Conservation (phyloP, 2,888 invertebrate species). For the Lochmaea capreae region DNA sequence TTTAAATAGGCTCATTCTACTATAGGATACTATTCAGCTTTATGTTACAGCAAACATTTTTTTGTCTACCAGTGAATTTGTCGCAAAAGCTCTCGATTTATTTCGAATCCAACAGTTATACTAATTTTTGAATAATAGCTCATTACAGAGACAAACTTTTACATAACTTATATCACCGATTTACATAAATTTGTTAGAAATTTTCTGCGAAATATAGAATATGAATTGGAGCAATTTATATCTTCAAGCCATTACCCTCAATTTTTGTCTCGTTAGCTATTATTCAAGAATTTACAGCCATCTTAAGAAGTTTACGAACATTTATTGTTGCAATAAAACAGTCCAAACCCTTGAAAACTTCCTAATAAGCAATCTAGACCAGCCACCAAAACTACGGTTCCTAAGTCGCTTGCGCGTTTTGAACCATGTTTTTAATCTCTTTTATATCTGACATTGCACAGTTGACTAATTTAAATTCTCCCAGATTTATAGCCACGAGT, state of each 20-base stretch:
- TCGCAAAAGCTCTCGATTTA: too few relatives aligned
- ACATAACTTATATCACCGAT: neutral
- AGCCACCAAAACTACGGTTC: conserved; percentile 43
- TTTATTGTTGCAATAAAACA: conserved; percentile 60
- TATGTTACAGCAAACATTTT: too few relatives aligned
- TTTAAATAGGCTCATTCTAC: too few relatives aligned
- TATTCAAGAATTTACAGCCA: conserved; percentile 55
- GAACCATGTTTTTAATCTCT: conserved; percentile 59
- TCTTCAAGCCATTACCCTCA: conserved; percentile 39
- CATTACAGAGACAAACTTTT: too few relatives aligned
- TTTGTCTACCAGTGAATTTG: too few relatives aligned
- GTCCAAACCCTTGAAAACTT: conserved; percentile 59
- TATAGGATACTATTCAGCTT: too few relatives aligned
- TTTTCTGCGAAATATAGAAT: neutral
- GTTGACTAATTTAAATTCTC: conserved; percentile 53
- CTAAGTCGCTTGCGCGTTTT: conserved; percentile 40
- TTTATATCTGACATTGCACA: conserved; percentile 54
- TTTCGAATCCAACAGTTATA: too few relatives aligned
- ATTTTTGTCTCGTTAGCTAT: conserved; percentile 57
- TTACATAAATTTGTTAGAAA: neutral
- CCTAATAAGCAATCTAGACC: conserved; percentile 57
- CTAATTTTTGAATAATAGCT: too few relatives aligned
- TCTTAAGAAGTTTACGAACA: conserved; percentile 51
- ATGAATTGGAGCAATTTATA: conserved; percentile 1
- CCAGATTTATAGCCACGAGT: conserved; percentile 52